Evolutionary conservation across 2,888 invertebrate species (phyloP), one percentile per base, ranked within the genome.

Genomic region (Andrena bicolor): DNA sequence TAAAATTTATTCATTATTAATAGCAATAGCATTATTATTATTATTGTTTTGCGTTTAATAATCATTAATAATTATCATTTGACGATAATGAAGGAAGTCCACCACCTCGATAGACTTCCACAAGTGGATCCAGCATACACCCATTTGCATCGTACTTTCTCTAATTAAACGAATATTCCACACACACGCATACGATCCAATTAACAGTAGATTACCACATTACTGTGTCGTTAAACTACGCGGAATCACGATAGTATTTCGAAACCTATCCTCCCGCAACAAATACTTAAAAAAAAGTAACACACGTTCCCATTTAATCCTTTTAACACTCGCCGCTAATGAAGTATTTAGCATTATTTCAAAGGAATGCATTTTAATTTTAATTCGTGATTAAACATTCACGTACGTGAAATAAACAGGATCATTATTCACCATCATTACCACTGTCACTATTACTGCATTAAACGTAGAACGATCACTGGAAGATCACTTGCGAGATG

Each of bases 181-280:
- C 10, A 32, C 26, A 73, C 56, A 56, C 28, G 28, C 30, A 35
- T 41, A 6, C 53, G 56, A 56, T 56, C 35, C 20, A 65, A 73
- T 73, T 73, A 73, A 65, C 73, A 30, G 20, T 73, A 20, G 35
- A 65, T 65, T 13, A 26, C 53, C 23, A 53, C 23, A 53, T 53
- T 53, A 56, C 26, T 56, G 23, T 26, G 10, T 26, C 23, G 23
- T 23, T 20, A 56, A 20, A 26, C 23, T 56, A 23, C 30, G 4
- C 16, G 8, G 8, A 20, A 56, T 65, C 35, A 51, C 20, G 28
- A 30, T 41, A 41, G 28, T 28, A 2, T 26, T 56, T 56, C 23
- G 56, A 56, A 56, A 26, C 56, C 53, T 56, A 26, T 51, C 8
- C 51, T 8, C 3, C 8, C 8, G 20, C 20, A 53, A 53, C 2